Conservation (phyloP, 2,797 vertebrate genomes). For the Varecia variegata region DNA sequence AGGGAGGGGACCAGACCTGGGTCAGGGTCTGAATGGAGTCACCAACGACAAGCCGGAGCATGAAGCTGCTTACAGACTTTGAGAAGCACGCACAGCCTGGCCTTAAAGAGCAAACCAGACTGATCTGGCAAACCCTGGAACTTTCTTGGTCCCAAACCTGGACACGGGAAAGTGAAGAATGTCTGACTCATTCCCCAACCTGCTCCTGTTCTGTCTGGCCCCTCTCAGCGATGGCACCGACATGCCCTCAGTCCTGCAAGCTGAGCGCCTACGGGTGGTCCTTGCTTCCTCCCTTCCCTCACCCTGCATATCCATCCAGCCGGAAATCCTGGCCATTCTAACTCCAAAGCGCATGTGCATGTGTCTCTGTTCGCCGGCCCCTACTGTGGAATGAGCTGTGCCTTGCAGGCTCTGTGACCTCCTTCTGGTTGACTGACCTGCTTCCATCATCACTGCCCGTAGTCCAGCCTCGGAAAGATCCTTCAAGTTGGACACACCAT, state of each 20-base stretch:
- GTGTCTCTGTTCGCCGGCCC: rapidly evolving
- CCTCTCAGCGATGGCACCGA: neutral
- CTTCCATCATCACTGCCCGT: rapidly evolving
- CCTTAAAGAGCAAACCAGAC: neutral
- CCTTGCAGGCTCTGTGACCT: rapidly evolving
- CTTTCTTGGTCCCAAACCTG: too few relatives aligned
- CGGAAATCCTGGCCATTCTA: neutral
- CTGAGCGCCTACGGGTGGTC: neutral
- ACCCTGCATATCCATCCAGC: too few relatives aligned
- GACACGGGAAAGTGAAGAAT: neutral
- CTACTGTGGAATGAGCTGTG: rapidly evolving
- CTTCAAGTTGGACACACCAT: neutral
- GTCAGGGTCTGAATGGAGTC: neutral
- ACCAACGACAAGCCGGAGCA: neutral
- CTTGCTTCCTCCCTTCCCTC: neutral
- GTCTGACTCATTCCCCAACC: neutral
- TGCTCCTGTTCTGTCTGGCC: neutral
- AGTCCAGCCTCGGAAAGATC: neutral
- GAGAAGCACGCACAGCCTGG: neutral
- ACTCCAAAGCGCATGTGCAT: rapidly evolving
- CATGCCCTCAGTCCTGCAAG: rapidly evolving
- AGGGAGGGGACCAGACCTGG: neutral
- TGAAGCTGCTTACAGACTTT: neutral
- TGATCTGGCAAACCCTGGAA: neutral
- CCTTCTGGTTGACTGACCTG: neutral